These are phyloP conservation scores for Syrphus vitripennis DNA, from an alignment of 2,888 invertebrate species.

Conservation along the genomic window DNA sequence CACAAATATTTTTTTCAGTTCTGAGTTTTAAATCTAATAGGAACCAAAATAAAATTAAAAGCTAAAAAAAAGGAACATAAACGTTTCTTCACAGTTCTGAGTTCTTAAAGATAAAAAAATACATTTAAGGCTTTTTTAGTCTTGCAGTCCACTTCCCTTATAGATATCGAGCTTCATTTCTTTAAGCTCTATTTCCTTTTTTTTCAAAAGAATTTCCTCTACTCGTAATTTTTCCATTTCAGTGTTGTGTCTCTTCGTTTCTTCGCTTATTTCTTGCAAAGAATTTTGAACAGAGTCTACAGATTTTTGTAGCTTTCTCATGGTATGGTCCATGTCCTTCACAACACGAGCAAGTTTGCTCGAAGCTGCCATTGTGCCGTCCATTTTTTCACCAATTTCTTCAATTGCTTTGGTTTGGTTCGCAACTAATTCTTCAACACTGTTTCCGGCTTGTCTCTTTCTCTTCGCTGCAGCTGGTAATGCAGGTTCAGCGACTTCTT, in stretches of 20 bases:
- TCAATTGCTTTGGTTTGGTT: neutral
- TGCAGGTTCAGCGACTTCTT: neutral
- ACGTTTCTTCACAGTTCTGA: neutral
- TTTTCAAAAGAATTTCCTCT: neutral
- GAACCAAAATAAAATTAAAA: too few species aligned
- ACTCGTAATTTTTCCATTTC: neutral
- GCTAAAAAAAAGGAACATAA: neutral
- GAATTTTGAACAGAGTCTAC: neutral
- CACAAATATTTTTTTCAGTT: too few species aligned
- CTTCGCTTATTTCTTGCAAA: too few species aligned
- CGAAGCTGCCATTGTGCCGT: neutral
- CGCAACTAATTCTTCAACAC: neutral
- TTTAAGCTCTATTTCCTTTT: neutral
- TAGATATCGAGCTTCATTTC: neutral
- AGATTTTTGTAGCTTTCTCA: neutral
- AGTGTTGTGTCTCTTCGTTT: neutral
- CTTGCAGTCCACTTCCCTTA: neutral
- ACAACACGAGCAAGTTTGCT: constrained; percentile 8
- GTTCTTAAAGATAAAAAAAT: too few species aligned
- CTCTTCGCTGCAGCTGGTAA: neutral
- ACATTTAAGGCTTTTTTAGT: neutral
- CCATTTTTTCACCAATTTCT: neutral
- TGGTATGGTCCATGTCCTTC: too few species aligned
- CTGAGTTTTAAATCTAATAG: too few species aligned
- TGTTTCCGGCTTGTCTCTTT: neutral